A percentile compares a stretch with the other conserved stretches of the same genome.
Evolutionary conservation across 2,113 vertebrate species (phyloP).

Genomic region (Rhineura floridana): DNA sequence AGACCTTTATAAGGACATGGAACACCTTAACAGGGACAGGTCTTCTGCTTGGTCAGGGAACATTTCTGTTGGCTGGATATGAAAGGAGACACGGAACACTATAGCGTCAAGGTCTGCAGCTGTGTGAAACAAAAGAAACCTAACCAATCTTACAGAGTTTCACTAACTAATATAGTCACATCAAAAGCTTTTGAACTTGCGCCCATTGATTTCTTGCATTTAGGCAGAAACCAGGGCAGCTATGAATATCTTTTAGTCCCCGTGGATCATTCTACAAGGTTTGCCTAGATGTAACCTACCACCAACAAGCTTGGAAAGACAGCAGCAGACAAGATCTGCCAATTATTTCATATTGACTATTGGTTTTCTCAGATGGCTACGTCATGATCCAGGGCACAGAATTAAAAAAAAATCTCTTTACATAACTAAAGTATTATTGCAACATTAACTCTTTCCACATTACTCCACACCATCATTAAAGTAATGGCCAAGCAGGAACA

Average conservation of each 20-base stretch:
- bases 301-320: not conserved
- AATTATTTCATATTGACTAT: not conserved
- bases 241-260: not conserved
- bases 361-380: conserved; percentile 10
- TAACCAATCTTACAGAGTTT: no score
- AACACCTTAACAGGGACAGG: no score
- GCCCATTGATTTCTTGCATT: not conserved
- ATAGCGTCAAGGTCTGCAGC: not conserved
- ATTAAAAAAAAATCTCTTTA: conserved; percentile 35
- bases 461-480: not conserved
- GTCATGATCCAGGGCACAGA: conserved; percentile 2
- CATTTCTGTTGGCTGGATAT: no score
- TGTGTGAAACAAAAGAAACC: no score
- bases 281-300: conserved; percentile 2
- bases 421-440: conserved; percentile 24
- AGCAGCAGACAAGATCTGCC: not conserved
- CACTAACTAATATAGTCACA: not conserved
- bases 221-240: not conserved
- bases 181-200: not conserved
- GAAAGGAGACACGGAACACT: no score
- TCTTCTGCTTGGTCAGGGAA: no score
- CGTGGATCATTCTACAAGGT: not conserved
- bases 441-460: not conserved
- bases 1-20: no score
- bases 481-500: conserved; percentile 16